Conservation (phyloP, 2,797 vertebrate genomes). For the Todus mexicanus region DNA sequence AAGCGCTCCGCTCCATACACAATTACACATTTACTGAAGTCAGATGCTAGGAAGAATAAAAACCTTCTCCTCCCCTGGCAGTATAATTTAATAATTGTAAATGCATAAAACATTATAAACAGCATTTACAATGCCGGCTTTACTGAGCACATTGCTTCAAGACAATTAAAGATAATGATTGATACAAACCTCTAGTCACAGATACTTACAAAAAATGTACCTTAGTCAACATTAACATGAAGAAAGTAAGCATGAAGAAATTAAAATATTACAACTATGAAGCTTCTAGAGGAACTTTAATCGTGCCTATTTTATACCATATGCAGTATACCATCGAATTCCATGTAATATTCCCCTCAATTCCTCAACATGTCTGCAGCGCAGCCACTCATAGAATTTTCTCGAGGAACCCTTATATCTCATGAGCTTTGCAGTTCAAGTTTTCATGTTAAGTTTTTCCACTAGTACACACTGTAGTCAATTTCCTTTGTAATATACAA, state of each 20-base stretch:
- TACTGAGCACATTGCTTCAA: background rate
- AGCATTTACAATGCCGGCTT: background rate
- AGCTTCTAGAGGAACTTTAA: background rate
- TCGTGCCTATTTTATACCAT: background rate
- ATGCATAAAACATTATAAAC: slow-evolving; percentile 14
- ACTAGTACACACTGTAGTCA: background rate
- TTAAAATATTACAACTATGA: background rate
- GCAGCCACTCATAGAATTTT: background rate
- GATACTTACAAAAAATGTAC: background rate
- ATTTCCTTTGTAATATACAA: background rate
- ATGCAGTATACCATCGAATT: background rate
- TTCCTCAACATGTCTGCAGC: background rate
- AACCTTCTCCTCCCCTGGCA: background rate
- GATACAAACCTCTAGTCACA: background rate
- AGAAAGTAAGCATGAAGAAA: background rate
- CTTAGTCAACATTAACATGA: background rate
- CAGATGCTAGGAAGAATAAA: background rate
- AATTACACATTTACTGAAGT: background rate
- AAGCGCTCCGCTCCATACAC: background rate
- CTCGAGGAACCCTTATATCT: background rate
- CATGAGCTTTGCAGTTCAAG: background rate
- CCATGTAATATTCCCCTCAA: background rate
- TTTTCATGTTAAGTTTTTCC: background rate
- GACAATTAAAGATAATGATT: background rate
- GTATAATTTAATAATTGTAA: background rate